These are phyloP conservation scores for Sardina pilchardus DNA, from an alignment of 2,113 vertebrate genomes.

Conservation along the genomic window DNA sequence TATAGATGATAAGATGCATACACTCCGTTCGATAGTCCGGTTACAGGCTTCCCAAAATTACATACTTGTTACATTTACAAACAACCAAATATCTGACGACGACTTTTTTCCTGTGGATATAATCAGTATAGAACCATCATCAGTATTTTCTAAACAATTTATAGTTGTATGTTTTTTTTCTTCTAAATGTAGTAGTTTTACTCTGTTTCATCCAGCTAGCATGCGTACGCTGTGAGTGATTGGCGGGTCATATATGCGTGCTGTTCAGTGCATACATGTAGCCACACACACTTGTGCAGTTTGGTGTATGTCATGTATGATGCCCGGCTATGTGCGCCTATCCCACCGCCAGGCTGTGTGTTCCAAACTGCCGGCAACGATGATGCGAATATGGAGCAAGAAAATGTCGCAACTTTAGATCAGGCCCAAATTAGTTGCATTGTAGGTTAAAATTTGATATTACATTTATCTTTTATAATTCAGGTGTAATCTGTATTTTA, in stretches of 20 bases:
- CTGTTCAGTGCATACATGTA: conserved; percentile 50
- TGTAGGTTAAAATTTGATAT: neutral
- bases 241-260: conserved; percentile 47
- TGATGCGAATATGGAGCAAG: conserved; percentile 27
- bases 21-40: conserved; percentile 27
- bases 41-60: conserved; percentile 52
- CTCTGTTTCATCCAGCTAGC: conserved; percentile 35
- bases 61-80: conserved; percentile 55
- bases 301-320: conserved; percentile 70
- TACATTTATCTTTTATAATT: neutral
- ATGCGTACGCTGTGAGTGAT: conserved; percentile 43
- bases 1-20: conserved; percentile 49
- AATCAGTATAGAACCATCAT: conserved; percentile 15
- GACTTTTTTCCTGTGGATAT: conserved; percentile 49
- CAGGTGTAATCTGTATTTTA: neutral
- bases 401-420: conserved; percentile 32
- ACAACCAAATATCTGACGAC: conserved; percentile 60
- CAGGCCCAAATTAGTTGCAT: conserved; percentile 38
- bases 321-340: conserved; percentile 64
- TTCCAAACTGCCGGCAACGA: conserved; percentile 8
- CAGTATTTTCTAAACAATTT: conserved; percentile 3
- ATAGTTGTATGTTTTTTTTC: neutral
- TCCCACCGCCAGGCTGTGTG: conserved; percentile 49
- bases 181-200: conserved; percentile 27
- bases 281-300: conserved; percentile 54